phyloP scores from a whole-genome alignment of 2,113 vertebrate genomes.

The Upupa epops region DNA sequence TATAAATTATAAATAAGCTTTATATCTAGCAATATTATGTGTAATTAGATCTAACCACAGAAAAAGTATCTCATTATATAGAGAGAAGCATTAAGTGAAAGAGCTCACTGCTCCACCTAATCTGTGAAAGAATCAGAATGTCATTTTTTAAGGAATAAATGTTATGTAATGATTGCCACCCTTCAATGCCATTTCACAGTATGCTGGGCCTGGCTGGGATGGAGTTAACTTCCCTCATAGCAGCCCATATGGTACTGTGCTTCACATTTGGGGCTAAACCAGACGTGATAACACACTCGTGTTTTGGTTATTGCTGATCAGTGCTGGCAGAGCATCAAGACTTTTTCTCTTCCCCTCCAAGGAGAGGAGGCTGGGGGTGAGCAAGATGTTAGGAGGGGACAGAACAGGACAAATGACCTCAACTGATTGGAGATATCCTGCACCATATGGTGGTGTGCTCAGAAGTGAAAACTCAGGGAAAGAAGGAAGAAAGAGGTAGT shows the following conservation, averaged over 20 bases:
- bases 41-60: background rate
- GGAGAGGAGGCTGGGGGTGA: background rate
- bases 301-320: slow-evolving; percentile 22
- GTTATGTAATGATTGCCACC: background rate
- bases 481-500: background rate
- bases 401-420: background rate
- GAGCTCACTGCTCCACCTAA: background rate
- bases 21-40: background rate
- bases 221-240: slow-evolving; percentile 17
- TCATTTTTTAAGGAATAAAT: background rate
- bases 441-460: rapidly evolving
- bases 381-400: background rate
- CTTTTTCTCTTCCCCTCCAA: background rate
- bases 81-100: background rate
- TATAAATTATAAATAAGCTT: background rate
- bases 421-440: background rate
- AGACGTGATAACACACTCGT: background rate
- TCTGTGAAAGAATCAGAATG: background rate
- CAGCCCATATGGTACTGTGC: slow-evolving; percentile 36
- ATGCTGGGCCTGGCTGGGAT: background rate
- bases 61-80: background rate
- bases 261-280: slow-evolving; percentile 23
- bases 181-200: background rate
- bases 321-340: background rate
- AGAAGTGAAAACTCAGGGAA: background rate